Conservation (phyloP, 37 sponge, comb jelly and placozoan genomes). For the Chondrilla cf. caribensis region DNA sequence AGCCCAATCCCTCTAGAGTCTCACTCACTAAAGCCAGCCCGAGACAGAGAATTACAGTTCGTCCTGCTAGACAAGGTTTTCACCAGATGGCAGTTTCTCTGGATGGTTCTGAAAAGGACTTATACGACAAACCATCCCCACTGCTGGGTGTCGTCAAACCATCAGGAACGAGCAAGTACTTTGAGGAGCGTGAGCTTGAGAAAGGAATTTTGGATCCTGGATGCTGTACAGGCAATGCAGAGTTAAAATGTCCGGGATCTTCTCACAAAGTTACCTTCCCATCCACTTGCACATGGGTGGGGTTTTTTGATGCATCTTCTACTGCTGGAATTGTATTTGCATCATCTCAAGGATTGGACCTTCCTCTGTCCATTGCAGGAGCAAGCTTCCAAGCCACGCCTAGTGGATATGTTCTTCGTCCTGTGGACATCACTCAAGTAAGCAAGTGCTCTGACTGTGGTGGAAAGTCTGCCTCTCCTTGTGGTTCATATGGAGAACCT, state of each 20-base stretch:
- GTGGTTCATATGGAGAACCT: not conserved
- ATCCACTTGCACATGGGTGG: conserved; percentile 17
- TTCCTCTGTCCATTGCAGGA: conserved; percentile 17
- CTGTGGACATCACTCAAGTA: not conserved
- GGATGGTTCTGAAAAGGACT: not conserved
- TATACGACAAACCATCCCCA: not conserved
- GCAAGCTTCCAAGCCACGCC: not conserved
- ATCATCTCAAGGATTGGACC: not conserved
- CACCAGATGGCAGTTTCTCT: not conserved
- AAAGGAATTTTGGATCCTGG: not conserved
- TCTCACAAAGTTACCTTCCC: not conserved
- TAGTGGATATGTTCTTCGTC: not conserved
- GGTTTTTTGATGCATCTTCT: not conserved
- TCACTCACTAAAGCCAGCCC: not conserved
- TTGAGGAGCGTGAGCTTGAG: not conserved
- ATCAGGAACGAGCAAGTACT: not conserved
- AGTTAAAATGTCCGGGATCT: not conserved
- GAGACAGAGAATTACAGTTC: not conserved
- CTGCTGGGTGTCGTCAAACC: conserved; percentile 6
- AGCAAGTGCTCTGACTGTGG: not conserved
- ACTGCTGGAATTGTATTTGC: conserved; percentile 23
- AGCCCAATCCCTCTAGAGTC: not conserved
- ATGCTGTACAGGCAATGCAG: not conserved
- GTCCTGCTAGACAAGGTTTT: not conserved
- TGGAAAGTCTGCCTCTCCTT: not conserved